A percentile compares a stretch with the other conserved stretches of the same genome.
These are phyloP conservation scores for Monomorium pharaonis DNA, from an alignment of 1,140 invertebrate genomes.

Conservation along the genomic window DNA sequence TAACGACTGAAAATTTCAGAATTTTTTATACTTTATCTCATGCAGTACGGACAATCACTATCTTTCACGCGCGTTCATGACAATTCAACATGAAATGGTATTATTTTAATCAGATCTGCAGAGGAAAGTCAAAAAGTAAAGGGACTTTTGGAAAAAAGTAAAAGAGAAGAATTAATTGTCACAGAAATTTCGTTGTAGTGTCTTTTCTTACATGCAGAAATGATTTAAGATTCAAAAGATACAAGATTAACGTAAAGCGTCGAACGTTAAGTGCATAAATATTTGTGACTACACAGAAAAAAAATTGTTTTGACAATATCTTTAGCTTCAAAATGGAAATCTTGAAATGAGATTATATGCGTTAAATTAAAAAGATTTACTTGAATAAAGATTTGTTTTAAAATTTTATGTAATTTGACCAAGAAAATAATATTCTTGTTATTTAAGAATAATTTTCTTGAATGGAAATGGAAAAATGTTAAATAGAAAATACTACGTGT, in stretches of 20 bases:
- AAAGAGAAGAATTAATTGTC: background rate
- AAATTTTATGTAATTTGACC: too few species aligned
- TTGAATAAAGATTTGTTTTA: too few species aligned
- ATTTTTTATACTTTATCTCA: background rate
- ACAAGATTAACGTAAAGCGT: too few species aligned
- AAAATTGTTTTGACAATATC: too few species aligned
- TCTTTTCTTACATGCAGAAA: background rate
- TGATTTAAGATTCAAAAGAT: too few species aligned
- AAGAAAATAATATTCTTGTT: too few species aligned
- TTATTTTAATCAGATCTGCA: background rate
- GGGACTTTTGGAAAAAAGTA: background rate
- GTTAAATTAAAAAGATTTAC: too few species aligned
- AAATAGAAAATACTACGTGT: too few species aligned
- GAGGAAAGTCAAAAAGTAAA: background rate
- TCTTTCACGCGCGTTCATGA: background rate
- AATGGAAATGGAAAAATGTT: too few species aligned
- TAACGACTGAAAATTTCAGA: slow-evolving; percentile 77
- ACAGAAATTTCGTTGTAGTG: background rate
- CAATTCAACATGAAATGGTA: background rate
- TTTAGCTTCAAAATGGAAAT: too few species aligned
- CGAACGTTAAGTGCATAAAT: background rate
- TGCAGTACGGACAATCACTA: background rate
- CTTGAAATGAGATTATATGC: too few species aligned
- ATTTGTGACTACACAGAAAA: background rate
- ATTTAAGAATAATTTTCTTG: too few species aligned